Conservation (phyloP, 2,113 vertebrate genomes). For the Syngnathus scovelli region DNA sequence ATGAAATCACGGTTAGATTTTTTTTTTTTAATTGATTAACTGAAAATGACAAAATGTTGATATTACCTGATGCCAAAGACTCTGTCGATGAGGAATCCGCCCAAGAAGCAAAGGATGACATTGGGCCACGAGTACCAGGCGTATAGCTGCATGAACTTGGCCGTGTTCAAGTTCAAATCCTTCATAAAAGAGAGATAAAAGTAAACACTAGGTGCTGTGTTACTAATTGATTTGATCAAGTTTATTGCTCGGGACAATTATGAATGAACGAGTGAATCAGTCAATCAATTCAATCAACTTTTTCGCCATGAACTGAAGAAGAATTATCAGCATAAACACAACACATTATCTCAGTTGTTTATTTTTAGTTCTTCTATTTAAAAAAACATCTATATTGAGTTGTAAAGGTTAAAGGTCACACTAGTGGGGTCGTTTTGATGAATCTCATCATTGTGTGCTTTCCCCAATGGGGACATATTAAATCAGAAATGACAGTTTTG, state of each 20-base stretch:
- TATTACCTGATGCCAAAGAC: constrained; percentile 90
- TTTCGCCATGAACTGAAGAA: not conserved
- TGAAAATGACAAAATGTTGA: not conserved
- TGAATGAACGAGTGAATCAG: too few relatives aligned
- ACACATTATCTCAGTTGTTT: not conserved
- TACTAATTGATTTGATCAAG: too few relatives aligned
- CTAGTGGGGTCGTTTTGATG: not conserved
- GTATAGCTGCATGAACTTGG: constrained; percentile 90
- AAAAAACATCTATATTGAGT: not conserved
- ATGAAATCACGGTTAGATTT: not conserved
- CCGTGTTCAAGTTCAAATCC: constrained; percentile 89
- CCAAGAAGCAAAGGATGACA: constrained; percentile 91
- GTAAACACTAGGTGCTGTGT: too few relatives aligned
- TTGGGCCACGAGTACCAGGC: constrained; percentile 99
- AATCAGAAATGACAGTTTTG: too few relatives aligned
- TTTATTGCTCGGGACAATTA: too few relatives aligned
- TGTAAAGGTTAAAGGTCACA: not conserved
- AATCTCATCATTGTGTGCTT: too few relatives aligned
- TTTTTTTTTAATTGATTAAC: not conserved
- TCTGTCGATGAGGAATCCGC: constrained; percentile 90
- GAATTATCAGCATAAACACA: not conserved
- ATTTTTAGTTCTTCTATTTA: not conserved
- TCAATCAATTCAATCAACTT: too few relatives aligned
- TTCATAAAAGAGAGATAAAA: constrained; percentile 38
- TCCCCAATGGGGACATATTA: too few relatives aligned